Conservation (phyloP, 2,113 vertebrate species). For the Spheniscus mendiculus region DNA sequence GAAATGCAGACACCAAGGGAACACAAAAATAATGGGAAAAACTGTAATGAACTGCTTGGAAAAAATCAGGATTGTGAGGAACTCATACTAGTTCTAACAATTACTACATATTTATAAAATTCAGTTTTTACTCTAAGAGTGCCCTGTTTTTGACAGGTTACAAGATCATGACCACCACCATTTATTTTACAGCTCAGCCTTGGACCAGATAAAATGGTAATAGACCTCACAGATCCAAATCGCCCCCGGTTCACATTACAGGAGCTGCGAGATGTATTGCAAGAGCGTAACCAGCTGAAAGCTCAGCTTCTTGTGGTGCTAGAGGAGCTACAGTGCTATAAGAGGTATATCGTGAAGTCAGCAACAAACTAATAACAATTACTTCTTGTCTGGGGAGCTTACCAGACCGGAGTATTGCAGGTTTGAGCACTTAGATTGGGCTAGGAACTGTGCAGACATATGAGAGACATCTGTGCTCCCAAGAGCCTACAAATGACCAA, state of each 20-base stretch:
- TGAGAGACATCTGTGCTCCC: background rate
- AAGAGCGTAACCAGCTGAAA: slow-evolving; percentile 94
- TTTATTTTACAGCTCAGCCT: slow-evolving; percentile 71
- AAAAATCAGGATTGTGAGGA: background rate
- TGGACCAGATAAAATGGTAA: slow-evolving; percentile 87
- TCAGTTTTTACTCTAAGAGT: background rate
- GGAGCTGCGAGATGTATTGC: slow-evolving; percentile 92
- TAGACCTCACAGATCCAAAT: slow-evolving; percentile 91
- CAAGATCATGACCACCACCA: background rate
- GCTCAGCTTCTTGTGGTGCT: slow-evolving; percentile 89
- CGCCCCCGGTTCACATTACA: slow-evolving; percentile 94
- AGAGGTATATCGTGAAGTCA: slow-evolving; percentile 76
- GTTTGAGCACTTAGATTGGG: background rate
- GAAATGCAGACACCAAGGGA: background rate
- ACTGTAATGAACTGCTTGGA: background rate
- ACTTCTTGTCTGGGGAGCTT: background rate
- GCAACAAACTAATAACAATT: background rate
- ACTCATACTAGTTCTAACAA: background rate
- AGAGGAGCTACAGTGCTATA: slow-evolving; percentile 92
- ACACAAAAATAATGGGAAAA: background rate
- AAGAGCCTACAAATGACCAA: background rate
- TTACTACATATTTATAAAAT: background rate
- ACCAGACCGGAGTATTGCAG: background rate
- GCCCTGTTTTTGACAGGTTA: background rate
- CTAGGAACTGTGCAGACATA: background rate